Evolutionary conservation across 1,140 invertebrate species (phyloP).

Genomic region (Papilio dardanus): DNA sequence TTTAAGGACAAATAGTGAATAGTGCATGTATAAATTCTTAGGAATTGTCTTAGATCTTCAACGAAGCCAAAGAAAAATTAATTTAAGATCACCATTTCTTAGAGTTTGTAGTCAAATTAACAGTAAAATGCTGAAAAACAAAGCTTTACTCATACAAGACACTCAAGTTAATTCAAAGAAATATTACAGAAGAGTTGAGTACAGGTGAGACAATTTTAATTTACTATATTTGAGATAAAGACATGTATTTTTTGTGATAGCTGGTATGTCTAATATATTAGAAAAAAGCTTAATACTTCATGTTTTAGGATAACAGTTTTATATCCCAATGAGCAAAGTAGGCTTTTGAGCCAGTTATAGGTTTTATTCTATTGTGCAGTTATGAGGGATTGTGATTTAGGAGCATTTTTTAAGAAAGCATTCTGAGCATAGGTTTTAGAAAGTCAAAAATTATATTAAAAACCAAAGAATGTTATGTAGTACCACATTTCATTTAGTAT

Average conservation of each 20-base stretch:
- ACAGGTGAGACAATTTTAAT: slow-evolving; percentile 57
- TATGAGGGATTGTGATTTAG: neutral
- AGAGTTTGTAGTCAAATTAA: slow-evolving; percentile 34
- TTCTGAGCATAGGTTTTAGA: no score
- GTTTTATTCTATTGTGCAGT: neutral
- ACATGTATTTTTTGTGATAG: neutral
- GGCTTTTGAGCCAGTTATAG: neutral
- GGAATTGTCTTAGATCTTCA: slow-evolving; percentile 39
- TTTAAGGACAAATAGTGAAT: slow-evolving; percentile 24
- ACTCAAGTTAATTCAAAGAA: slow-evolving; percentile 61
- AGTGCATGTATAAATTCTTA: slow-evolving; percentile 52
- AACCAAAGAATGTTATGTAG: no score
- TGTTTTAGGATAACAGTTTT: no score
- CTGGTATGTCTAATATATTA: no score
- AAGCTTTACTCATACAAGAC: slow-evolving; percentile 54
- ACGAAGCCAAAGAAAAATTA: slow-evolving; percentile 42
- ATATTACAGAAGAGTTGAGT: slow-evolving; percentile 70
- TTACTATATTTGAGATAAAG: neutral
- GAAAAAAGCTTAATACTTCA: no score
- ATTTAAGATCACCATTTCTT: slow-evolving; percentile 10
- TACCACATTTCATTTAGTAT: no score
- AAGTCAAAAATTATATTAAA: no score
- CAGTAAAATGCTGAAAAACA: slow-evolving; percentile 57
- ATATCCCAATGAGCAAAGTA: neutral
- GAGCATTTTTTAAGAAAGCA: neutral